Percentiles rank a stretch among this genome's conserved stretches.
These are phyloP conservation scores for Mormoops blainvillei DNA, from an alignment of 2,113 vertebrate genomes.

Conservation along the genomic window DNA sequence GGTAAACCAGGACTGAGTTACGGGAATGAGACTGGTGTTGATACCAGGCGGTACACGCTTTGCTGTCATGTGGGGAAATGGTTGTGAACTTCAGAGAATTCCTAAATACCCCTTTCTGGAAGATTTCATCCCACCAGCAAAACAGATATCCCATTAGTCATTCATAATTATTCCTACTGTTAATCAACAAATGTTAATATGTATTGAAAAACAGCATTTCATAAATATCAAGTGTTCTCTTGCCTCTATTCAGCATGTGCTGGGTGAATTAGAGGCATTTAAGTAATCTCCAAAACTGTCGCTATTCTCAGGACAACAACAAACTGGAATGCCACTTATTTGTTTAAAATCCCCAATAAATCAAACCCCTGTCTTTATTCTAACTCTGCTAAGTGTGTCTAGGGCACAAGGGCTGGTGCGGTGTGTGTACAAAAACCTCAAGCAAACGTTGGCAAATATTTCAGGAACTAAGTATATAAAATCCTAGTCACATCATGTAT, in stretches of 20 bases:
- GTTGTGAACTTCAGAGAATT: background rate
- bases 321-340: constrained; percentile 48
- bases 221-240: constrained; percentile 66
- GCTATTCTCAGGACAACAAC: constrained; percentile 50
- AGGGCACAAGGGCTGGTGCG: constrained; percentile 21
- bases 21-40: too few relatives aligned
- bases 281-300: constrained; percentile 53
- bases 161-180: constrained; percentile 65
- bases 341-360: constrained; percentile 57
- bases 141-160: background rate
- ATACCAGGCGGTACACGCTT: background rate
- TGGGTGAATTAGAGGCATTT: constrained; percentile 56
- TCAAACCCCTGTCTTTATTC: constrained; percentile 16
- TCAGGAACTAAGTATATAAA: constrained; percentile 3
- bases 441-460: constrained; percentile 69
- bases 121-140: background rate
- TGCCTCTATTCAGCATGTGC: constrained; percentile 36
- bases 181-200: constrained; percentile 69
- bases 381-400: background rate
- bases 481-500: constrained; percentile 38
- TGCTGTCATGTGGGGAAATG: background rate
- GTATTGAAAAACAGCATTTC: constrained; percentile 64
- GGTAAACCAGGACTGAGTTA: background rate
- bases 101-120: background rate
- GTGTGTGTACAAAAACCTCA: background rate